These are phyloP conservation scores for Cardiocondyla obscurior DNA, from an alignment of 1,140 invertebrate species.

Conservation along the genomic window DNA sequence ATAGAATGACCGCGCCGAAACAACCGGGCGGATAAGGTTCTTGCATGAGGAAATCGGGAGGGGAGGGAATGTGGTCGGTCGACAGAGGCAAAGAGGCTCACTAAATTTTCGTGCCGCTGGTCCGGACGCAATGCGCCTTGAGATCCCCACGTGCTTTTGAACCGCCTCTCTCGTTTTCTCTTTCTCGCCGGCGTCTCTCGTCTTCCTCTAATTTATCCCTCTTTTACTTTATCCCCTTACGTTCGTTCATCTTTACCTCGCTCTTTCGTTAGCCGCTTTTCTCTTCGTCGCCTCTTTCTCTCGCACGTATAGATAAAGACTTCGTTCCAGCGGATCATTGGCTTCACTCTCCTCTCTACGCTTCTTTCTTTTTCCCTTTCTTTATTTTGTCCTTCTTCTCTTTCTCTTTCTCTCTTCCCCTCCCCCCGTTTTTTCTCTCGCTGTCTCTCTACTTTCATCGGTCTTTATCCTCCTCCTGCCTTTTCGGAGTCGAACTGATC, in stretches of 20 bases:
- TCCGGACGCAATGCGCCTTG: constrained; percentile 71
- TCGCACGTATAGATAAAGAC: constrained; percentile 48
- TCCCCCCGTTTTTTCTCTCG: constrained; percentile 41
- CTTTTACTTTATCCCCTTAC: constrained; percentile 21
- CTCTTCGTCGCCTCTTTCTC: constrained; percentile 50
- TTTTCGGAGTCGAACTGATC: constrained; percentile 49
- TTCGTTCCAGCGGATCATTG: constrained; percentile 54
- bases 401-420: constrained; percentile 22
- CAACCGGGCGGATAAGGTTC: constrained; percentile 72
- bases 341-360: constrained; percentile 46
- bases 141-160: constrained; percentile 76
- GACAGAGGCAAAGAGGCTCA: constrained; percentile 74
- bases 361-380: constrained; percentile 32
- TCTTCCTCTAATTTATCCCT: constrained; percentile 11
- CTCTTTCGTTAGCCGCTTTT: constrained; percentile 34
- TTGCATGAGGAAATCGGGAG: constrained; percentile 73
- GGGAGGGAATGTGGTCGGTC: constrained; percentile 82
- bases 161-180: constrained; percentile 27
- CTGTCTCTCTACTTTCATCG: background rate
- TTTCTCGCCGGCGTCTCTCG: background rate
- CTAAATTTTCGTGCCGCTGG: constrained; percentile 80
- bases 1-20: constrained; percentile 68
- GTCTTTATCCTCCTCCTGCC: constrained; percentile 51
- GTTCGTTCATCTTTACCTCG: constrained; percentile 7
- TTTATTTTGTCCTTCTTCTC: constrained; percentile 5